A percentile compares a stretch with the other conserved stretches of the same genome.
phyloP scores from a whole-genome alignment of 2,797 vertebrate genomes.

The Alectoris magna region DNA sequence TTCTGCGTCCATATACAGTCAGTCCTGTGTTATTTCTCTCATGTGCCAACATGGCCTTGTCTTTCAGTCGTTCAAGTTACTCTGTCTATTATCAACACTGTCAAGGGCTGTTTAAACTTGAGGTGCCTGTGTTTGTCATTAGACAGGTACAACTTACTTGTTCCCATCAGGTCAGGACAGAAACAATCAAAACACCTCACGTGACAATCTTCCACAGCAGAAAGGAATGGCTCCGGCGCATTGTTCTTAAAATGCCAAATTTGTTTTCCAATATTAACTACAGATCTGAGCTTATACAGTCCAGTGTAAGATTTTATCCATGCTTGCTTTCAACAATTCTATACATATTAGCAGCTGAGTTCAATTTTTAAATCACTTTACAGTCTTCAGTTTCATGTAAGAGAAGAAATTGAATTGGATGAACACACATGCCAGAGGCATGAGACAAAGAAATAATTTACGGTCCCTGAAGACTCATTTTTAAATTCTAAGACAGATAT shows the following conservation, averaged over 20 bases:
- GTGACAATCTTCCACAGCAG: background rate
- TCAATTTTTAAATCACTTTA: background rate
- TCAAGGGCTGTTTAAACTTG: background rate
- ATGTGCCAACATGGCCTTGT: background rate
- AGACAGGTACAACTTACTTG: background rate
- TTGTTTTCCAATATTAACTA: background rate
- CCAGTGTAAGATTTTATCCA: background rate
- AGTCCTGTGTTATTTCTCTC: background rate
- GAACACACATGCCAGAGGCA: background rate
- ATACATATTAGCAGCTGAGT: background rate
- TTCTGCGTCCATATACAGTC: background rate
- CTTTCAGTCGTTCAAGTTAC: background rate
- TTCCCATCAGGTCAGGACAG: background rate
- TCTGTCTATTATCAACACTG: background rate
- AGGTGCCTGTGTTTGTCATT: background rate
- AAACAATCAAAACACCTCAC: no score
- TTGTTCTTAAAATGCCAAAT: background rate
- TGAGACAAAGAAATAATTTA: background rate
- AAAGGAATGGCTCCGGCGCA: background rate
- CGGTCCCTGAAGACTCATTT: background rate
- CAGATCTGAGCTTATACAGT: background rate
- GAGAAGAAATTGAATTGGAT: background rate
- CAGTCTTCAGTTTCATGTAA: background rate
- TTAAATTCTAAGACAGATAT: background rate
- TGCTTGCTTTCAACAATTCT: background rate